A percentile compares a stretch with the other conserved stretches of the same genome.
Evolutionary conservation across 2,113 vertebrate genomes (phyloP).

Genomic region (Brachypteracias leptosomus): DNA sequence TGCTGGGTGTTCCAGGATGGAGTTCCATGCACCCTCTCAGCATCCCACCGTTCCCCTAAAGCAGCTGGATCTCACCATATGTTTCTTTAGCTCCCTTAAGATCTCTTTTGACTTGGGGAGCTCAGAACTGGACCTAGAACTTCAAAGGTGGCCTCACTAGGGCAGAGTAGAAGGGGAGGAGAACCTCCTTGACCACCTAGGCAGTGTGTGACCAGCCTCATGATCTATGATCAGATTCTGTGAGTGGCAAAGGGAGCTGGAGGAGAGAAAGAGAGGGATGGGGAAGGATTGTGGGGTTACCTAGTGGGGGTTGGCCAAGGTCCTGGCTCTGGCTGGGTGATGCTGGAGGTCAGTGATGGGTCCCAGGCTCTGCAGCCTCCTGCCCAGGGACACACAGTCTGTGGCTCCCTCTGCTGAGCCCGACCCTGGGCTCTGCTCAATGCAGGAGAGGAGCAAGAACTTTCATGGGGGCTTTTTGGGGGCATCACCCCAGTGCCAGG

Average conservation of each 20-base stretch:
- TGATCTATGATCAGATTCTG: background rate
- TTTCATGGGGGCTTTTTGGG: accelerated
- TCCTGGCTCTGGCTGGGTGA: no score
- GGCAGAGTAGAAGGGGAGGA: background rate
- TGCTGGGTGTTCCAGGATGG: accelerated
- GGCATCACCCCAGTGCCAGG: background rate
- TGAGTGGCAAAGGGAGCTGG: background rate
- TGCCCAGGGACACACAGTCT: background rate
- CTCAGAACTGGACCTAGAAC: background rate
- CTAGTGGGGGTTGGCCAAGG: background rate
- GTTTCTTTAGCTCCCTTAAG: background rate
- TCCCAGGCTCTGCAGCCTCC: background rate
- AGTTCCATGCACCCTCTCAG: background rate
- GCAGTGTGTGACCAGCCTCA: no score
- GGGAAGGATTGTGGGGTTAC: background rate
- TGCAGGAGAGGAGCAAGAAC: background rate
- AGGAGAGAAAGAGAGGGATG: background rate
- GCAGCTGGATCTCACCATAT: accelerated
- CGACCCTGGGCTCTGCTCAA: background rate
- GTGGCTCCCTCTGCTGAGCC: slow-evolving; percentile 60
- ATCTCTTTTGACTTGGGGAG: background rate
- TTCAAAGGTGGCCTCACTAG: background rate
- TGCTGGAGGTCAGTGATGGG: background rate
- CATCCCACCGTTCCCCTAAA: background rate
- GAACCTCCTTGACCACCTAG: background rate